phyloP scores from a whole-genome alignment of 1,140 invertebrate genomes.

The Macrobrachium nipponense region DNA sequence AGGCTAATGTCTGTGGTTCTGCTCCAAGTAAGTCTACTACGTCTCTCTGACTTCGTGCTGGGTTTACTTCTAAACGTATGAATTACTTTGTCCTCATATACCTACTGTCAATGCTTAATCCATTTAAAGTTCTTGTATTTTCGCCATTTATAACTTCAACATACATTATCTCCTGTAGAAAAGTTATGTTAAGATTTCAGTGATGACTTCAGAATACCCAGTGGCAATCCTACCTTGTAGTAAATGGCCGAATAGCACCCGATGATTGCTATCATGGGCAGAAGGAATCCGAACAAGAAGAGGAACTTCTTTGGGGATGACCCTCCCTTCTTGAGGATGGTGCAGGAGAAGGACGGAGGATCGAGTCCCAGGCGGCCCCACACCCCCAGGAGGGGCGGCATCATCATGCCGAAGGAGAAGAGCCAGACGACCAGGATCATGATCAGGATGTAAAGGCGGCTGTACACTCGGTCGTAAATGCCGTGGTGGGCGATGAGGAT shows the following conservation, averaged over 20 bases:
- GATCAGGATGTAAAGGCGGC: constrained; percentile 75
- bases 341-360: constrained; percentile 83
- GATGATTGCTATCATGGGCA: constrained; percentile 85
- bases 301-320: constrained; percentile 87
- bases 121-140: too few species aligned
- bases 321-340: constrained; percentile 78
- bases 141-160: too few species aligned
- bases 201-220: too few species aligned
- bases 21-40: too few species aligned
- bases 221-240: constrained; percentile 74
- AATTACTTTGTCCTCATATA: too few species aligned
- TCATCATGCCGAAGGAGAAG: constrained; percentile 75
- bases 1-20: too few species aligned
- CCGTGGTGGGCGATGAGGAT: constrained; percentile 83
- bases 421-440: constrained; percentile 84
- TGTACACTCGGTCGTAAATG: constrained; percentile 82
- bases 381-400: constrained; percentile 82
- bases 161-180: background rate
- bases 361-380: constrained; percentile 87
- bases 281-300: constrained; percentile 83
- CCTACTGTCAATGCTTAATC: too few species aligned
- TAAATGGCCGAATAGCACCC: constrained; percentile 88
- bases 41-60: too few species aligned
- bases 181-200: background rate
- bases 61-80: too few species aligned